These are phyloP conservation scores for Coleophora deauratella DNA, from an alignment of 2,888 invertebrate genomes.

Conservation along the genomic window DNA sequence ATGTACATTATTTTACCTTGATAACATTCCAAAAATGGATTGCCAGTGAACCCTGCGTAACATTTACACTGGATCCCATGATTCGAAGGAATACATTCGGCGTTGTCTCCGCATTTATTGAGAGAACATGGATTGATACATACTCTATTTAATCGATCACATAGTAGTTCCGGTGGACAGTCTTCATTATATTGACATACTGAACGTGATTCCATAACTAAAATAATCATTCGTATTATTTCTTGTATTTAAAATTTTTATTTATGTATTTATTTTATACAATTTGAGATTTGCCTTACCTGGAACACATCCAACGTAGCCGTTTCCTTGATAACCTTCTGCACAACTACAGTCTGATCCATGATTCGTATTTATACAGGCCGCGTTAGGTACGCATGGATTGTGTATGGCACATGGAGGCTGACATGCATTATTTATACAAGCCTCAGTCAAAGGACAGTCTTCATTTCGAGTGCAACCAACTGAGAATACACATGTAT, in stretches of 20 bases:
- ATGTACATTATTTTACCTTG: constrained; percentile 54
- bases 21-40: constrained; percentile 83
- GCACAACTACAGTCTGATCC: constrained; percentile 89
- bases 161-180: constrained; percentile 88
- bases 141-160: constrained; percentile 87
- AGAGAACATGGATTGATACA: constrained; percentile 88
- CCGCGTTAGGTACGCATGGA: constrained; percentile 87
- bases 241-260: too few relatives aligned
- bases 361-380: constrained; percentile 91
- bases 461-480: constrained; percentile 91
- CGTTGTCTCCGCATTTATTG: constrained; percentile 87
- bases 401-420: constrained; percentile 90
- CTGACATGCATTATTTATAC: constrained; percentile 88
- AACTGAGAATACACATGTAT: constrained; percentile 71
- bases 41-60: constrained; percentile 81
- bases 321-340: constrained; percentile 91
- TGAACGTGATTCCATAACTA: constrained; percentile 47
- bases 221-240: constrained; percentile 21
- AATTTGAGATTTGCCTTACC: constrained; percentile 63
- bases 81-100: constrained; percentile 83
- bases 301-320: constrained; percentile 85
- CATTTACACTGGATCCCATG: constrained; percentile 86
- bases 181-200: constrained; percentile 94
- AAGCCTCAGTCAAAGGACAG: constrained; percentile 89
- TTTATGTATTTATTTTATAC: too few relatives aligned